Base-by-base conservation (phyloP, 2,113 vertebrate genomes). In the Heterochromis multidens region DNA sequence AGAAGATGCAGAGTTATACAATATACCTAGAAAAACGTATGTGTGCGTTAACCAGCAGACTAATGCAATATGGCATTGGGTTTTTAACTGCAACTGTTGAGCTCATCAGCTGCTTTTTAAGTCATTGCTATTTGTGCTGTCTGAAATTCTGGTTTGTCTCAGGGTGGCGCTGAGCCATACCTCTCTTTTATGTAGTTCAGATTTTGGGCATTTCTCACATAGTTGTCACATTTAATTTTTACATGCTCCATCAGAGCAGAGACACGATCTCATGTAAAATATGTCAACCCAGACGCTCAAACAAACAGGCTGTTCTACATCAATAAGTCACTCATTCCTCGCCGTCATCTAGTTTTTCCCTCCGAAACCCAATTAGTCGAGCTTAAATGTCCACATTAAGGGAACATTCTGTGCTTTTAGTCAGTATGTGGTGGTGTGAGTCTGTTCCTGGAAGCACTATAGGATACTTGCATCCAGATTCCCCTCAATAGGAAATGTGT, bases 1-100 rank as follows among this genome's bases (percentile, higher is more conserved):
- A 60, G 83, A 67, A 81, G 72, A 82, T 62, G 81, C 27, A 2
- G 65, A 4, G 62, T 91, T 94, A 91, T 79, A 74, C 85, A 91
- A 89, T 14, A 60, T 59, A 87, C 80, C 70, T 81, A 58, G 70
- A 87, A 91, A 87, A 52, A 25, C 11, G 7, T 9, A 1, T 2
- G 40, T 70, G 65, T 4, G 40, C 25, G 77, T 78, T 76, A 43
- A 46, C 33, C 21, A 25, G 77, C 25, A 4, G 23, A 17, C 79
- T 78, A 85, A 92, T 87, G 65, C 16, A 33, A 74, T 86, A 70
- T 80, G 82, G 80, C 89, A 81, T 82, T 11, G 60, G 54, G 57
- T 84, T 57, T 88, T 81, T 5, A 82, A 85, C 72, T 37, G 31
- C 37, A 4, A 46, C n/a, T 65, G 40, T 37, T 61, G 74, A 90